These are phyloP conservation scores for Noctua janthina DNA, from an alignment of 2,888 invertebrate species.

Conservation along the genomic window DNA sequence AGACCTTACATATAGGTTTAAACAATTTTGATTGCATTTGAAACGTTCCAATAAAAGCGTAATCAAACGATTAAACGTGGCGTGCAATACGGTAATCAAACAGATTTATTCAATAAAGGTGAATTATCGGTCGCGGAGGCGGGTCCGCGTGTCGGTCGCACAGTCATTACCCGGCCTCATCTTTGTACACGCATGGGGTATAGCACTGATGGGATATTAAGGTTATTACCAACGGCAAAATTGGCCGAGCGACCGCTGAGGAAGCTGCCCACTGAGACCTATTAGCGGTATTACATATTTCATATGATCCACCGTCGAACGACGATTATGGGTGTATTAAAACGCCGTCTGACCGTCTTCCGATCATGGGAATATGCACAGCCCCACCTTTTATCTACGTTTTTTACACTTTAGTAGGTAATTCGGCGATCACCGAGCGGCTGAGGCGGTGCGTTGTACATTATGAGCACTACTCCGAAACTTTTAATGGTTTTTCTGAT, in stretches of 20 bases:
- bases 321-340: slow-evolving; percentile 89
- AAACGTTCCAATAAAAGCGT: slow-evolving; percentile 48
- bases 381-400: slow-evolving; percentile 83
- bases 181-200: slow-evolving; percentile 87
- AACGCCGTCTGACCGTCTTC: slow-evolving; percentile 84
- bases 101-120: slow-evolving; percentile 79
- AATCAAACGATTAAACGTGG: slow-evolving; percentile 50
- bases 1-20: neutral
- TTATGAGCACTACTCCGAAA: slow-evolving; percentile 82
- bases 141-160: slow-evolving; percentile 75
- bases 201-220: slow-evolving; percentile 88
- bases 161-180: slow-evolving; percentile 84
- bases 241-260: slow-evolving; percentile 89
- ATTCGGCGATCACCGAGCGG: slow-evolving; percentile 84
- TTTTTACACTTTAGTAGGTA: slow-evolving; percentile 88
- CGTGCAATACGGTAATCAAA: slow-evolving; percentile 66
- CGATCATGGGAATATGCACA: slow-evolving; percentile 87
- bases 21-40: slow-evolving; percentile 27
- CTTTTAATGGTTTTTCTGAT: slow-evolving; percentile 78
- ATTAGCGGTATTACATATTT: slow-evolving; percentile 89
- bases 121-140: slow-evolving; percentile 76
- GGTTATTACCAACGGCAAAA: slow-evolving; percentile 88
- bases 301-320: slow-evolving; percentile 86
- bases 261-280: slow-evolving; percentile 88
- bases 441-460: slow-evolving; percentile 74